A percentile compares a stretch with the other conserved stretches of the same genome.
Evolutionary conservation across 2,888 invertebrate genomes (phyloP).

Genomic region (Lumbricus terrestris): DNA sequence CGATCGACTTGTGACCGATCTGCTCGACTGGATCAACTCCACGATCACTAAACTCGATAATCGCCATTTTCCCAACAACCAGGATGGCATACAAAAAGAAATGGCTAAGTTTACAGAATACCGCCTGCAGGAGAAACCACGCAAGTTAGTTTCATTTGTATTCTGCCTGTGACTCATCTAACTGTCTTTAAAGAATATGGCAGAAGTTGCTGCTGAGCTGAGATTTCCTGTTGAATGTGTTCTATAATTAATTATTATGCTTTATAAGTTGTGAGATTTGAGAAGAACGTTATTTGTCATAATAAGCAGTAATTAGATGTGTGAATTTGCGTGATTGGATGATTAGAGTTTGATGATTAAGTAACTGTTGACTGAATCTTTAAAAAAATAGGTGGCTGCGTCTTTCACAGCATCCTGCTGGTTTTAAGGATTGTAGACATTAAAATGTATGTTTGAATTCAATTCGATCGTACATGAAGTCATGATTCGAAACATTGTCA

Average conservation of each 20-base stretch:
- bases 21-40: slow-evolving; percentile 88
- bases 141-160: slow-evolving; percentile 74
- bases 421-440: too few species aligned
- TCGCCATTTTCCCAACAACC: slow-evolving; percentile 85
- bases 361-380: neutral
- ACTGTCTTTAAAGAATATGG: neutral
- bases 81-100: slow-evolving; percentile 90
- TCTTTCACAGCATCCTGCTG: neutral
- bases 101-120: slow-evolving; percentile 89
- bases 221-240: neutral
- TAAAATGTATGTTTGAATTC: too few species aligned
- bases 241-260: neutral
- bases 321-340: neutral
- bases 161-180: neutral
- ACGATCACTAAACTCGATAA: slow-evolving; percentile 81
- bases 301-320: neutral
- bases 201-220: neutral
- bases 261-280: neutral
- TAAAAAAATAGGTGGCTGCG: neutral
- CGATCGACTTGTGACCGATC: slow-evolving; percentile 76
- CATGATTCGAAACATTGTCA: too few species aligned
- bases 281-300: neutral
- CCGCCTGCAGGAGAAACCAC: slow-evolving; percentile 93
- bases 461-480: too few species aligned
- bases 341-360: neutral